A percentile compares a stretch with the other conserved stretches of the same genome.
These are phyloP conservation scores for Ancistrus triradiatus DNA, from an alignment of 2,113 vertebrate species.

Conservation along the genomic window DNA sequence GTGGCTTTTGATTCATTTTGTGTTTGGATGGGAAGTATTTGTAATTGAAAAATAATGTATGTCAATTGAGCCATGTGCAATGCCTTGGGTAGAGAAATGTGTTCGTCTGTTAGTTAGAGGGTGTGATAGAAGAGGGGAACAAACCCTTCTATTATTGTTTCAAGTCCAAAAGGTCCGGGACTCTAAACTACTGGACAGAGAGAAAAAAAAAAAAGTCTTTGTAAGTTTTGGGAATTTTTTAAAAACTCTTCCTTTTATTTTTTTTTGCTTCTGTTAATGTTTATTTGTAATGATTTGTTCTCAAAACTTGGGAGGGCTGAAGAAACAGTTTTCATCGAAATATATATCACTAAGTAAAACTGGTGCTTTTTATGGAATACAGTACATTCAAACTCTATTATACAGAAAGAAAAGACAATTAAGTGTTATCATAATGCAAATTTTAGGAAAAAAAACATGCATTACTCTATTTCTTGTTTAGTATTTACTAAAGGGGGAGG, in stretches of 20 bases:
- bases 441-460: conserved; percentile 68
- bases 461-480: conserved; percentile 73
- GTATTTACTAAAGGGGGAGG: conserved; percentile 72
- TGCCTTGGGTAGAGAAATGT: conserved; percentile 81
- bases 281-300: conserved; percentile 69
- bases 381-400: conserved; percentile 79
- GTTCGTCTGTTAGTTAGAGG: conserved; percentile 80
- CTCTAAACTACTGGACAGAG: conserved; percentile 74
- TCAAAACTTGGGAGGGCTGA: conserved; percentile 73
- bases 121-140: conserved; percentile 60
- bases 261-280: conserved; percentile 56
- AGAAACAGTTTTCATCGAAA: conserved; percentile 71
- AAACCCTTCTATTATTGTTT: conserved; percentile 67
- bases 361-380: conserved; percentile 81
- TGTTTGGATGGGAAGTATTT: conserved; percentile 75
- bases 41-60: conserved; percentile 75
- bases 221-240: conserved; percentile 70
- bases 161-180: conserved; percentile 74
- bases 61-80: conserved; percentile 86
- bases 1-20: conserved; percentile 64
- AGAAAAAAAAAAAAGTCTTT: conserved; percentile 66
- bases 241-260: conserved; percentile 54
- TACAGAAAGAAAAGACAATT: conserved; percentile 74
- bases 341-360: conserved; percentile 75
- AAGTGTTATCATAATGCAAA: conserved; percentile 75